phyloP scores from a whole-genome alignment of 2,888 invertebrate species.

The Elegia similella region DNA sequence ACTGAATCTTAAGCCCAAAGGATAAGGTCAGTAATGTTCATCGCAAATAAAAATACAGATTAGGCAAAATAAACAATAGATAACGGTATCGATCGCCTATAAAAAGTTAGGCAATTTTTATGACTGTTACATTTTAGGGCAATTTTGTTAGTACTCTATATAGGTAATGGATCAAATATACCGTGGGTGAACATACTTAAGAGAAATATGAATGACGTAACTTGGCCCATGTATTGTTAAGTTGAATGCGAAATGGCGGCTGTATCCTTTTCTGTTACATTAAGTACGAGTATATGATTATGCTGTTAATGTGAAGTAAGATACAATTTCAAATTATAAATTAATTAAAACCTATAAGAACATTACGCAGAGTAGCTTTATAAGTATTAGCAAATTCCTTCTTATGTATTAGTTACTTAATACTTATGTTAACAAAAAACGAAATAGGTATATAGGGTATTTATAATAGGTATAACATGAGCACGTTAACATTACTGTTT shows the following conservation, averaged over 20 bases:
- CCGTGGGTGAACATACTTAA: neutral
- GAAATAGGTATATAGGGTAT: no score
- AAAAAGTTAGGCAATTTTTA: constrained; percentile 56
- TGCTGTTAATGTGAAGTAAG: neutral
- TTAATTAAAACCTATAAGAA: no score
- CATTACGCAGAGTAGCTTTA: no score
- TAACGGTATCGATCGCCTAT: constrained; percentile 51
- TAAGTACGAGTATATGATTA: neutral
- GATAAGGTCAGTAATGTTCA: constrained; percentile 35
- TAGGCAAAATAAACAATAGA: constrained; percentile 57
- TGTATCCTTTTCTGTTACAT: neutral
- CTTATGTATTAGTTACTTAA: no score
- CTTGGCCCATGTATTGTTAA: constrained; percentile 1
- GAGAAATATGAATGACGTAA: constrained; percentile 12
- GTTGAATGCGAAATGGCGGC: neutral
- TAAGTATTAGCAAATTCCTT: no score
- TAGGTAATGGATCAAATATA: neutral
- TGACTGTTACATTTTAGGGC: constrained; percentile 41
- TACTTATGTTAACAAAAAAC: neutral
- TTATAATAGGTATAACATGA: no score
- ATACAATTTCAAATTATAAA: no score
- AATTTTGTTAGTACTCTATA: constrained; percentile 31
- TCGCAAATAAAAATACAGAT: constrained; percentile 38
- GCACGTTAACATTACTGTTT: no score
- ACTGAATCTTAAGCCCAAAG: constrained; percentile 30